Evolutionary conservation across 2,797 vertebrate species (phyloP).

Genomic region (Oreortyx pictus): DNA sequence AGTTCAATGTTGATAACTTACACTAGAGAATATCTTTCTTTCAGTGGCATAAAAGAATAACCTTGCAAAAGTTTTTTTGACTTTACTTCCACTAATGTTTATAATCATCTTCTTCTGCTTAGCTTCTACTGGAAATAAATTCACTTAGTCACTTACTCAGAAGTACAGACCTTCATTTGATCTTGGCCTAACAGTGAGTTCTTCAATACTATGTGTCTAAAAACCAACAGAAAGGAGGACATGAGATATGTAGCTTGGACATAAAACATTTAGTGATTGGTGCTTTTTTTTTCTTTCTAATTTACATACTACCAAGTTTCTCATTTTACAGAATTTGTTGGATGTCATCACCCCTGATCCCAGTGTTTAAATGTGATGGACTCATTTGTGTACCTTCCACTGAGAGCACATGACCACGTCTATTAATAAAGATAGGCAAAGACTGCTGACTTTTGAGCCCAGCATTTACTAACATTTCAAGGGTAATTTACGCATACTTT

Average conservation of each 20-base stretch:
- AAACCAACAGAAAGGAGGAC: background rate
- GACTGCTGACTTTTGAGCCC: background rate
- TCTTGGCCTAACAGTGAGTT: background rate
- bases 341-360: background rate
- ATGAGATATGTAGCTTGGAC: background rate
- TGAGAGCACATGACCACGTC: background rate
- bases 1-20: background rate
- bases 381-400: background rate
- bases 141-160: background rate
- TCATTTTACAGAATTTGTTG: background rate
- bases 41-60: background rate
- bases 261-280: background rate
- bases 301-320: background rate
- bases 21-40: background rate
- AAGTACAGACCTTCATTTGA: background rate
- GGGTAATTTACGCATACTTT: conserved; percentile 1
- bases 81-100: background rate
- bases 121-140: background rate
- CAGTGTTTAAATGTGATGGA: background rate
- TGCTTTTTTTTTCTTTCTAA: background rate
- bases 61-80: background rate
- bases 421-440: background rate
- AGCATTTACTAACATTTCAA: conserved; percentile 1
- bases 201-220: background rate
- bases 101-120: background rate